Percentiles rank a stretch among this genome's conserved stretches.
Evolutionary conservation across 2,888 invertebrate species (phyloP).

Genomic region (Eupithecia insigniata): DNA sequence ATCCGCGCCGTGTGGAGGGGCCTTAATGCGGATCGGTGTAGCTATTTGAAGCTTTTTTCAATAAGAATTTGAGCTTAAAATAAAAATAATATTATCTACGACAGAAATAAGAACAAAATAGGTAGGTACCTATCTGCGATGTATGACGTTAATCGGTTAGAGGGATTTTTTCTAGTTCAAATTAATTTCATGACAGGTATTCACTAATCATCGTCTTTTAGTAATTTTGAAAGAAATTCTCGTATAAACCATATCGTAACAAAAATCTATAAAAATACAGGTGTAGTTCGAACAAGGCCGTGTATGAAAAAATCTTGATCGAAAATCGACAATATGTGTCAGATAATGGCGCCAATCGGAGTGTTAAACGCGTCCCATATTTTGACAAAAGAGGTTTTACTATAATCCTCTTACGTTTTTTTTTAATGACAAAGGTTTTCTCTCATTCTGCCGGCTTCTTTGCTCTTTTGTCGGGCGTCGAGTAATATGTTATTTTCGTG

Average conservation of each 20-base stretch:
- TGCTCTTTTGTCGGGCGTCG: slow-evolving; percentile 47
- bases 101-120: not conserved
- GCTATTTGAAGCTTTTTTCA: slow-evolving; percentile 12
- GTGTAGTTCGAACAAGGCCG: not conserved
- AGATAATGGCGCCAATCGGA: slow-evolving; percentile 67
- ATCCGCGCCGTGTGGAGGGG: slow-evolving; percentile 44
- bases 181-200: not conserved
- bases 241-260: no score
- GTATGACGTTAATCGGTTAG: not conserved
- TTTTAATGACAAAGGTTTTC: slow-evolving; percentile 47
- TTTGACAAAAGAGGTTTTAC: slow-evolving; percentile 71
- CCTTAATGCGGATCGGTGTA: slow-evolving; percentile 36
- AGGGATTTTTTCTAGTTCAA: not conserved
- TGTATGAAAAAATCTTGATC: slow-evolving; percentile 32
- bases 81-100: not conserved
- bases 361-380: slow-evolving; percentile 70
- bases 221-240: no score
- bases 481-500: slow-evolving; percentile 31
- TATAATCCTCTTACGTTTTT: slow-evolving; percentile 61
- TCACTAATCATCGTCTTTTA: not conserved
- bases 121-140: no score
- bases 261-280: not conserved
- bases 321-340: slow-evolving; percentile 36
- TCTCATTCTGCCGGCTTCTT: slow-evolving; percentile 49
- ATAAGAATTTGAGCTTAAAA: no score